Percentiles rank a stretch among this genome's conserved stretches.
These are phyloP conservation scores for Standfussiana lucernea DNA, from an alignment of 2,888 invertebrate species.

Conservation along the genomic window DNA sequence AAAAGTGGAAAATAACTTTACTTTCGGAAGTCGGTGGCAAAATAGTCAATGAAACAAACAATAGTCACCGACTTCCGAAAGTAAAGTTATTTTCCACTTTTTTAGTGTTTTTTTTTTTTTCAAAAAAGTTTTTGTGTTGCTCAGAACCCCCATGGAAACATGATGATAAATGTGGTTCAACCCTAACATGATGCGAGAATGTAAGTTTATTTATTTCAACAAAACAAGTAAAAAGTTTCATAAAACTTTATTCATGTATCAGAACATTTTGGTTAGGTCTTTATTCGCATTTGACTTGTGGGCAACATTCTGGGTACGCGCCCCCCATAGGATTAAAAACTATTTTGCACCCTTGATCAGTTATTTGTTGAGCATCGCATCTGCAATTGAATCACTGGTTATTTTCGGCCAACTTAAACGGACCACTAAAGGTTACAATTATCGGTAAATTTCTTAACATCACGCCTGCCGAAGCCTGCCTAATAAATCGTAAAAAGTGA, in stretches of 20 bases:
- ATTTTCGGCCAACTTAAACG: background rate
- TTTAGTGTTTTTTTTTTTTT: too few relatives aligned
- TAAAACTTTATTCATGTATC: background rate
- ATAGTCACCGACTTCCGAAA: too few relatives aligned
- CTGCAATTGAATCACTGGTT: constrained; percentile 2
- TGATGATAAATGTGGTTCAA: too few relatives aligned
- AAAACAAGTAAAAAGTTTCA: background rate
- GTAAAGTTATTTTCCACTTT: too few relatives aligned
- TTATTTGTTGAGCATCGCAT: background rate
- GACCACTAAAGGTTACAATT: background rate
- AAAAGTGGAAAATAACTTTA: too few relatives aligned
- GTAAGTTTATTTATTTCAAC: background rate
- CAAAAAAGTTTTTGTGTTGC: too few relatives aligned
- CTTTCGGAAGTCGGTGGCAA: too few relatives aligned
- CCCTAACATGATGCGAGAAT: background rate
- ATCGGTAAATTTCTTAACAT: background rate
- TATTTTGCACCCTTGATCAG: background rate
- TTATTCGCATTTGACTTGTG: background rate
- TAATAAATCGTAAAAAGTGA: too few relatives aligned
- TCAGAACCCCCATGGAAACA: too few relatives aligned
- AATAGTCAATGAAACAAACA: too few relatives aligned
- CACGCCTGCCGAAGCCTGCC: too few relatives aligned
- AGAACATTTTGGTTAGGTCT: background rate
- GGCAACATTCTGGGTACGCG: constrained; percentile 25
- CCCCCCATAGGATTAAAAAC: too few relatives aligned